A percentile compares a stretch with the other conserved stretches of the same genome.
phyloP scores from a whole-genome alignment of 2,797 vertebrate species.

The Phrynocephalus guinanensis region DNA sequence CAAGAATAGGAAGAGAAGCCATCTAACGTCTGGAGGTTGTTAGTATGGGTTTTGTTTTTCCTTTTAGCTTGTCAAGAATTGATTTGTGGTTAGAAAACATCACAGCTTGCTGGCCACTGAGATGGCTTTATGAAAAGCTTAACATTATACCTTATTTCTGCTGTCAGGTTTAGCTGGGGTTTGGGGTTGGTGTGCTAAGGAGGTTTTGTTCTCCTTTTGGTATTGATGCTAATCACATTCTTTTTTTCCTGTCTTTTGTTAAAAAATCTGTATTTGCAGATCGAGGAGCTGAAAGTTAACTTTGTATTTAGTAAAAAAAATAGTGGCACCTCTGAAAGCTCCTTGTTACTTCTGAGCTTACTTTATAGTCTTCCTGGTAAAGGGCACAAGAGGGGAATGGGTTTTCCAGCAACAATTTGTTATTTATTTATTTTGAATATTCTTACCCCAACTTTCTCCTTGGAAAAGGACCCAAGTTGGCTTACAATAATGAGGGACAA shows the following conservation, averaged over 20 bases:
- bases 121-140: not conserved
- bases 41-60: slow-evolving; percentile 8
- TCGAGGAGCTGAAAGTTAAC: no score
- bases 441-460: no score
- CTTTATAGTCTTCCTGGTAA: no score
- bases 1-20: slow-evolving; percentile 36
- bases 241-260: not conserved
- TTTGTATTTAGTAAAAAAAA: no score
- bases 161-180: not conserved
- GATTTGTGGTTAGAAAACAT: not conserved
- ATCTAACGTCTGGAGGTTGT: slow-evolving; percentile 9
- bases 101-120: not conserved
- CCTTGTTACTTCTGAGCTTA: no score
- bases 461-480: no score
- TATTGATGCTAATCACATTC: not conserved
- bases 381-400: no score
- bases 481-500: no score
- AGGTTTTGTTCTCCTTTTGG: not conserved
- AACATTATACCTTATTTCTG: not conserved
- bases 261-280: not conserved
- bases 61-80: slow-evolving; percentile 44
- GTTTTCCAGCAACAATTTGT: no score
- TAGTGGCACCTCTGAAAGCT: no score
- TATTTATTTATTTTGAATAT: no score
- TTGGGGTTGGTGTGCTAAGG: not conserved